A percentile compares a stretch with the other conserved stretches of the same genome.
Conservation (phyloP, 2,113 vertebrate species). For the Gadus chalcogrammus region DNA sequence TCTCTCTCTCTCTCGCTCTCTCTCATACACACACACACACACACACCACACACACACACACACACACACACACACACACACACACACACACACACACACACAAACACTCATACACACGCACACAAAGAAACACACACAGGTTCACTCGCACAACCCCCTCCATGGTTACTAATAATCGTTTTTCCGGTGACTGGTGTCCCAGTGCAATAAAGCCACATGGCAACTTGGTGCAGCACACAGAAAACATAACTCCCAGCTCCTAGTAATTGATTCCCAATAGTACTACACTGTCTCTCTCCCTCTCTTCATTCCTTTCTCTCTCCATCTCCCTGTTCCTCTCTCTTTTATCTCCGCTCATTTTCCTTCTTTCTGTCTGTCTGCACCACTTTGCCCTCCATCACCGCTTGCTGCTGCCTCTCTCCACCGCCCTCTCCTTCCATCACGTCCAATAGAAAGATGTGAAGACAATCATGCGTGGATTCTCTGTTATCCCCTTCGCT, state of each 20-base stretch:
- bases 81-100: too few relatives aligned
- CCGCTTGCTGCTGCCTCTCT: constrained; percentile 6
- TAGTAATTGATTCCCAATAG: constrained; percentile 82
- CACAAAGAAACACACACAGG: too few relatives aligned
- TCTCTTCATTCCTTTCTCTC: constrained; percentile 11
- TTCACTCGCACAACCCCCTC: constrained; percentile 15
- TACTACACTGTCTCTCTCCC: constrained; percentile 42
- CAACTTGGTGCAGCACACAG: constrained; percentile 63
- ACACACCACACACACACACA: constrained; percentile 3
- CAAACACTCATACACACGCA: too few relatives aligned
- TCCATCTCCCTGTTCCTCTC: constrained; percentile 22
- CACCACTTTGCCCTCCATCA: neutral
- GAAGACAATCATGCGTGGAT: constrained; percentile 50
- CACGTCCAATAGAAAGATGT: constrained; percentile 43
- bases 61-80: constrained; percentile 5
- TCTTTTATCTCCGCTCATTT: constrained; percentile 5
- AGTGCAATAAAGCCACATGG: constrained; percentile 74
- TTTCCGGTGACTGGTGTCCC: constrained; percentile 70
- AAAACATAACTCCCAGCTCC: constrained; percentile 78
- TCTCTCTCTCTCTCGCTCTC: too few relatives aligned
- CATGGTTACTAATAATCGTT: constrained; percentile 67
- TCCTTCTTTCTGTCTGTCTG: constrained; percentile 1
- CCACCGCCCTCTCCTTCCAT: constrained; percentile 5
- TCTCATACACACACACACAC: too few relatives aligned
- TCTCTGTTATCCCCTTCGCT: constrained; percentile 20